Percentiles rank a stretch among this genome's conserved stretches.
These are phyloP conservation scores for Drosophila siamana DNA, from an alignment of 2,888 invertebrate genomes.

Conservation along the genomic window DNA sequence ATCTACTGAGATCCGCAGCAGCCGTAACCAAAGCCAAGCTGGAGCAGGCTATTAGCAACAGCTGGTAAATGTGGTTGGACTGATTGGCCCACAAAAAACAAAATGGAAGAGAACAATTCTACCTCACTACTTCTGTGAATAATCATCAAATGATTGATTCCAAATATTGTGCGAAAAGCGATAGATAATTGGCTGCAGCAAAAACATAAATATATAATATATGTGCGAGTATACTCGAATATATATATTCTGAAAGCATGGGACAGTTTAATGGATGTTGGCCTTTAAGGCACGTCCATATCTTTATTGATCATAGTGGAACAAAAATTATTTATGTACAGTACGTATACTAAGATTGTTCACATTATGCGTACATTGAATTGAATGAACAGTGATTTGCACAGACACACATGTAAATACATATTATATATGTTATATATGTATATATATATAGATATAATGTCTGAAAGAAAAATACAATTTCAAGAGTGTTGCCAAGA, in stretches of 20 bases:
- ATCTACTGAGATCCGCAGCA: slow-evolving; percentile 51
- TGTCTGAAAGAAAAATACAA: slow-evolving; percentile 33
- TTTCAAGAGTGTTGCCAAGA: slow-evolving; percentile 62
- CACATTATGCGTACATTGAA: background rate
- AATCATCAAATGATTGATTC: slow-evolving; percentile 81
- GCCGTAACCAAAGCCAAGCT: slow-evolving; percentile 82
- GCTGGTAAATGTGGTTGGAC: slow-evolving; percentile 76
- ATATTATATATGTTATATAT: background rate
- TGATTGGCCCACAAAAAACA: slow-evolving; percentile 23
- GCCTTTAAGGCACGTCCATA: slow-evolving; percentile 8
- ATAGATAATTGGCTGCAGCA: slow-evolving; percentile 27
- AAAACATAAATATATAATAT: slow-evolving; percentile 25
- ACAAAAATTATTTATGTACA: slow-evolving; percentile 18
- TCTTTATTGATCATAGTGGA: slow-evolving; percentile 23
- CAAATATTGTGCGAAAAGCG: slow-evolving; percentile 40
- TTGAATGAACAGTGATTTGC: slow-evolving; percentile 16
- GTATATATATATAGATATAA: slow-evolving; percentile 23
- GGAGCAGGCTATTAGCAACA: slow-evolving; percentile 83
- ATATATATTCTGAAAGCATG: slow-evolving; percentile 16
- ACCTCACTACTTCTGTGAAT: slow-evolving; percentile 84
- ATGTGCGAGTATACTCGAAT: slow-evolving; percentile 4
- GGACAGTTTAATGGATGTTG: slow-evolving; percentile 22
- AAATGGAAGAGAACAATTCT: slow-evolving; percentile 73
- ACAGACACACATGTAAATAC: slow-evolving; percentile 4
- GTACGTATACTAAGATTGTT: too few species aligned